phyloP scores from a whole-genome alignment of 2,113 vertebrate species.

The Haliaeetus leucogaster region DNA sequence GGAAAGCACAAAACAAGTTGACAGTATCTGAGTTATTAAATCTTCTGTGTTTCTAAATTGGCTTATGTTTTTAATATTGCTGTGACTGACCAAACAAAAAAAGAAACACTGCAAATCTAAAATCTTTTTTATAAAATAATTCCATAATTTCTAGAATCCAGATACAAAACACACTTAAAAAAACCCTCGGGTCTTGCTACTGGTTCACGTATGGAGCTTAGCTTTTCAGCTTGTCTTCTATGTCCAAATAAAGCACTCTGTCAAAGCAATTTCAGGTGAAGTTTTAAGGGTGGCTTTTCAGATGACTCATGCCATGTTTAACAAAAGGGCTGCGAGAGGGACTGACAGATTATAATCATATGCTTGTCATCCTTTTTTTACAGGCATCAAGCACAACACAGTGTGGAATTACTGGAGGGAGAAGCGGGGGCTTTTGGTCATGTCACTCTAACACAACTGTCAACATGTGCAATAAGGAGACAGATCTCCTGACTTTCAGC shows the following conservation, averaged over 20 bases:
- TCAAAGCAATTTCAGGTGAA: not conserved
- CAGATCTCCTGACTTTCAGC: not conserved
- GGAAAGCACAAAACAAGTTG: not conserved
- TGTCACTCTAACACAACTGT: not conserved
- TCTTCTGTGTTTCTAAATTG: not conserved
- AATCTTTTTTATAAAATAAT: not conserved
- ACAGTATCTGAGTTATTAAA: not conserved
- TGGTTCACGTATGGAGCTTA: not conserved
- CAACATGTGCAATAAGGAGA: not conserved
- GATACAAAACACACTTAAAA: not conserved
- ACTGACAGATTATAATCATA: not conserved
- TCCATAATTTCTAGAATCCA: not conserved
- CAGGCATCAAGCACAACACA: not conserved
- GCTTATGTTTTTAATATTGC: not conserved
- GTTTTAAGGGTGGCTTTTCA: not conserved
- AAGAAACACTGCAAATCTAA: not conserved
- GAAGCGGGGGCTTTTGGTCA: not conserved
- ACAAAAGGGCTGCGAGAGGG: not conserved
- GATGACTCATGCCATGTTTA: not conserved
- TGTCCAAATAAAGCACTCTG: not conserved
- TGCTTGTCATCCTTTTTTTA: not conserved
- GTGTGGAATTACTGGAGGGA: not conserved
- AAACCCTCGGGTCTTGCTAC: not conserved
- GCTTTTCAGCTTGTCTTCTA: not conserved
- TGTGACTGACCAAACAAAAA: not conserved